Base-by-base conservation (phyloP, 1,140 invertebrate genomes). In the Aleiodes sp. region DNA sequence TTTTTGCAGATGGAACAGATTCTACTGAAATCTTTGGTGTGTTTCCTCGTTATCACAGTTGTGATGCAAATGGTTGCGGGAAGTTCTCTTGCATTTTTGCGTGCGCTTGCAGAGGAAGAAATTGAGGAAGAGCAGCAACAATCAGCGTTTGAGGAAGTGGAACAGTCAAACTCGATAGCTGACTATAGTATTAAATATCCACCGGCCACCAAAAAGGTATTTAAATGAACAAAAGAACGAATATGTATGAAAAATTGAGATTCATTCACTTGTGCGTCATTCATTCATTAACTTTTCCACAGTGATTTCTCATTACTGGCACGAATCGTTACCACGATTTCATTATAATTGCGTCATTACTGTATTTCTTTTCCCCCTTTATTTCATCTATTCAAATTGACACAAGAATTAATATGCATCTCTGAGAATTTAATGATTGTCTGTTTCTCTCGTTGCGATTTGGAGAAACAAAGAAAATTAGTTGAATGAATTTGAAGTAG, bases 1-100 rank as follows among this genome's bases (percentile, higher is more conserved):
- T 29, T 3, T 19, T 28, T 52, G 9, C n/a, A 65, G 63, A 65
- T 65, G 63, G 19, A 65, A 16, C 28, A 10, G 28, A 52, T n/a
- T 31, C 28, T 65, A 10, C 2, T 28, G 21, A 41, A 41, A 12
- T 43, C 24, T n/a, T 7, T 43, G 8, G n/a, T 52, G 41, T 26
- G 26, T 1, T 52, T 65, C 8, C 19, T 43, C 28, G n/a, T 43
- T 2, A n/a, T 65, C 1, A 33, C 41, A 29, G 10, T 65, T 14
- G 7, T 31, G 4, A 28, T 46, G 8, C 39, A 52, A 19, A 28
- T 33, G 12, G 16, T 43, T 4, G 28, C n/a, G 3, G 29, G n/a
- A 28, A 43, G 31, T 31, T 65, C 28, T 10, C 29, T 46, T 31
- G 14, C n/a, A 8, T 65, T 65, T 21, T 2, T 41, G 19, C 14